phyloP scores from a whole-genome alignment of 2,797 vertebrate species.

The Pseudomugil tenellus region DNA sequence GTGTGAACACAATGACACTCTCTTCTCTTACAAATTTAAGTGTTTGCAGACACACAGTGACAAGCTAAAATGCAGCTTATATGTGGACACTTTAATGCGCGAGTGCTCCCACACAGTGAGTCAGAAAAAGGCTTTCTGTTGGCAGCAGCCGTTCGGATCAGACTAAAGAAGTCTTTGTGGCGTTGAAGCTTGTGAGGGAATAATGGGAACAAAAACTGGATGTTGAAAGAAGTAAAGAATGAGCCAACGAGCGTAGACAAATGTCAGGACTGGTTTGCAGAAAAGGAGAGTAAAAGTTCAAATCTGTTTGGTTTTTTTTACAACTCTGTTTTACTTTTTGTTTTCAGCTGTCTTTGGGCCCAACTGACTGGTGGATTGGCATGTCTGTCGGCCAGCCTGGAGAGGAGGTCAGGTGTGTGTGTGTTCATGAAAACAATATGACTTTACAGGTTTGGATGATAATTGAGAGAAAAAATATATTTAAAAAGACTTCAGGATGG shows the following conservation, averaged over 20 bases:
- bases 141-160: constrained; percentile 26
- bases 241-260: constrained; percentile 34
- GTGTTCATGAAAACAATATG: constrained; percentile 1
- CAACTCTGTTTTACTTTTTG: constrained; percentile 22
- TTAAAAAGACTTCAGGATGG: neutral
- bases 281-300: constrained; percentile 15
- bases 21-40: constrained; percentile 39
- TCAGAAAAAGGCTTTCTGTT: constrained; percentile 25
- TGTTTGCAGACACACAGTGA: constrained; percentile 49
- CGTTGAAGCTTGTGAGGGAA: constrained; percentile 36
- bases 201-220: constrained; percentile 56
- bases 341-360: constrained; percentile 64
- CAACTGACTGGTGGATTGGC: constrained; percentile 92
- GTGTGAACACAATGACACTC: constrained; percentile 36
- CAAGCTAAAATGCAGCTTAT: constrained; percentile 39
- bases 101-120: constrained; percentile 31
- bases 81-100: constrained; percentile 41
- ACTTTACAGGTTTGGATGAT: neutral
- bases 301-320: neutral
- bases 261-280: constrained; percentile 38
- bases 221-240: constrained; percentile 43
- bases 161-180: constrained; percentile 50
- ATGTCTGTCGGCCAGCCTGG: constrained; percentile 75
- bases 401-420: constrained; percentile 80
- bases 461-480: neutral